Conservation (phyloP, 1,140 invertebrate genomes). For the Coptotermes formosanus region DNA sequence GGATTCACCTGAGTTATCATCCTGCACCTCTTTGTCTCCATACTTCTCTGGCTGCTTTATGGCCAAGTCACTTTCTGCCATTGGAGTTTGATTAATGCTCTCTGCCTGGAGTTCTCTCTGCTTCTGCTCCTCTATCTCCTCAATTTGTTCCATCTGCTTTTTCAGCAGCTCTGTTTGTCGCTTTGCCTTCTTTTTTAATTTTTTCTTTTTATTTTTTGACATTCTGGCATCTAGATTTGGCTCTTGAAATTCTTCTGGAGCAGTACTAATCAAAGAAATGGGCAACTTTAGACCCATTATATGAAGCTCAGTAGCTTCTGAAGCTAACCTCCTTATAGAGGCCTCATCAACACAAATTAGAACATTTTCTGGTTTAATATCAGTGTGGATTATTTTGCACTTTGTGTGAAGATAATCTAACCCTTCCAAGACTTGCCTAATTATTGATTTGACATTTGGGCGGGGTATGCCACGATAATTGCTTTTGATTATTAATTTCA, state of each 20-base stretch:
- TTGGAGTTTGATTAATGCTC: conserved; percentile 22
- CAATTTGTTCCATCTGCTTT: conserved; percentile 83
- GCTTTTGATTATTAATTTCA: conserved; percentile 97
- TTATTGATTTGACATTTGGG: conserved; percentile 92
- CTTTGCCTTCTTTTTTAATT: conserved; percentile 95
- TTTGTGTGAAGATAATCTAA: conserved; percentile 96
- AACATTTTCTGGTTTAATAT: conserved; percentile 99
- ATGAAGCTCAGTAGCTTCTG: conserved; percentile 85
- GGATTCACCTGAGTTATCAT: conserved; percentile 36
- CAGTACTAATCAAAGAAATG: conserved; percentile 85
- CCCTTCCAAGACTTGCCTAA: conserved; percentile 93
- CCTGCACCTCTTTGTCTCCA: conserved; percentile 9
- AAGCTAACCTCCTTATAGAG: conserved; percentile 85
- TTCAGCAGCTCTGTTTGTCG: conserved; percentile 88
- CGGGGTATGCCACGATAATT: conserved; percentile 97
- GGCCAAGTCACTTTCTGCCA: conserved; percentile 37
- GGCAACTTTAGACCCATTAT: conserved; percentile 87
- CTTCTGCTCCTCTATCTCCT: conserved; percentile 71
- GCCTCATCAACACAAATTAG: conserved; percentile 81
- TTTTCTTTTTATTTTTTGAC: conserved; percentile 98
- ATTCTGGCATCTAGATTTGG: conserved; percentile 78
- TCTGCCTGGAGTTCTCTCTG: conserved; percentile 42
- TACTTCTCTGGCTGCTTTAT: background rate
- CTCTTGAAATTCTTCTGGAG: conserved; percentile 84
- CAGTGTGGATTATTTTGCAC: conserved; percentile 98